A percentile compares a stretch with the other conserved stretches of the same genome.
Conservation (phyloP, 2,888 invertebrate genomes). For the Brenthis ino region DNA sequence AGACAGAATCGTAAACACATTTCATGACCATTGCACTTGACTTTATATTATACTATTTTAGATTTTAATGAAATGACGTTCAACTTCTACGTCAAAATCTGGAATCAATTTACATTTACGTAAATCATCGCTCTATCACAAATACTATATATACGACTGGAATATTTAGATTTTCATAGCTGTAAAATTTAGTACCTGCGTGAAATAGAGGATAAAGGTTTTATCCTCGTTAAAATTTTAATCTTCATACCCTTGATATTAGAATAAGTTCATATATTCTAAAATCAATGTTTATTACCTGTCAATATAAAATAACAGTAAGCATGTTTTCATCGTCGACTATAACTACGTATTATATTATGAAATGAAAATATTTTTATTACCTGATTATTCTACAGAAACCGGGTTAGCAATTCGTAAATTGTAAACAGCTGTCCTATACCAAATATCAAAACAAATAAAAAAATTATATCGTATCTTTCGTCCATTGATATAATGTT, state of each 20-base stretch:
- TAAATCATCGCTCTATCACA: not conserved
- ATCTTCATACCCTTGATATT: no score
- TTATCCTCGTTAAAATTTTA: no score
- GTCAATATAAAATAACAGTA: not conserved
- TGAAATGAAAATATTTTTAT: conserved; percentile 7
- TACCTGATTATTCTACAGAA: conserved; percentile 2
- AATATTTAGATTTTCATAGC: not conserved
- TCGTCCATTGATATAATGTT: not conserved
- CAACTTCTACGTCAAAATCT: conserved; percentile 25
- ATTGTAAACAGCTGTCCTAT: conserved; percentile 1
- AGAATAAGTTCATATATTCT: no score
- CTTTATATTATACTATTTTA: conserved; percentile 21
- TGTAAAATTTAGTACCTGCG: not conserved
- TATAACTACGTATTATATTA: not conserved
- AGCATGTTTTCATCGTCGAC: not conserved
- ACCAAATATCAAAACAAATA: conserved; percentile 1
- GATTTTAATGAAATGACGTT: conserved; percentile 28
- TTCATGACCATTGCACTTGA: conserved; percentile 26
- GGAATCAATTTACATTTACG: conserved; percentile 11
- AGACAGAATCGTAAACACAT: conserved; percentile 23
- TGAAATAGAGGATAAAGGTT: no score
- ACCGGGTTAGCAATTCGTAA: conserved; percentile 7
- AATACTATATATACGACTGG: not conserved
- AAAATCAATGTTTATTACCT: no score
- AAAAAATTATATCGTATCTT: not conserved